phyloP scores from a whole-genome alignment of 2,888 invertebrate genomes.

The Argyresthia albistria region DNA sequence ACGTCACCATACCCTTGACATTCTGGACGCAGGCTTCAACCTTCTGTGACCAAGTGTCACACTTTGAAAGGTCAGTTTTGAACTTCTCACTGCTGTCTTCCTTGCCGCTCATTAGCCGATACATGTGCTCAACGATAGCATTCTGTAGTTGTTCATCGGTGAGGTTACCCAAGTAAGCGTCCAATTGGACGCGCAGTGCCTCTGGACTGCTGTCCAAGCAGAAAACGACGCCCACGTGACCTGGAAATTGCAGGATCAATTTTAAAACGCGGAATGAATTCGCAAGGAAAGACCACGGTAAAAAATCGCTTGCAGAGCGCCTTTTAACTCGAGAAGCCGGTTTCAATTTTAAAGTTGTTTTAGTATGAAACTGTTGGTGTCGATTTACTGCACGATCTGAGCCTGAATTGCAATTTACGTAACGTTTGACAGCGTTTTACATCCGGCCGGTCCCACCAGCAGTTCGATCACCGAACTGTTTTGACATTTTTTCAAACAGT shows the following conservation, averaged over 20 bases:
- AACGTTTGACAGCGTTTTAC: neutral
- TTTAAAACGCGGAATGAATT: too few relatives aligned
- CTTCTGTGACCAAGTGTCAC: conserved; percentile 21
- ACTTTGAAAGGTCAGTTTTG: conserved; percentile 15
- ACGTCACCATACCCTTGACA: conserved; percentile 15
- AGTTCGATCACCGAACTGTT: too few relatives aligned
- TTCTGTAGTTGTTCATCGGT: conserved; percentile 24
- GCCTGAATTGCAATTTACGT: neutral
- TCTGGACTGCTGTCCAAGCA: conserved; percentile 42
- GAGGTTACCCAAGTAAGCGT: conserved; percentile 24
- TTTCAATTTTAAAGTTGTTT: neutral
- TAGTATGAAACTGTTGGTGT: neutral
- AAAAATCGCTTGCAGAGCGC: neutral
- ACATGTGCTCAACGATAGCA: conserved; percentile 22
- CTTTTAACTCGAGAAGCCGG: neutral
- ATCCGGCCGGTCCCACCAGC: too few relatives aligned
- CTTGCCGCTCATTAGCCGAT: conserved; percentile 16
- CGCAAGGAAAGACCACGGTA: neutral
- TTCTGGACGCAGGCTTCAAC: conserved; percentile 18
- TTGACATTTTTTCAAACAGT: too few relatives aligned
- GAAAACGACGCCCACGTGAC: conserved; percentile 28
- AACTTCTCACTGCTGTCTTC: conserved; percentile 14
- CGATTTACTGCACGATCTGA: too few relatives aligned
- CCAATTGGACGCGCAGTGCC: conserved; percentile 23
- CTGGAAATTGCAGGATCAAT: conserved; percentile 19